These are phyloP conservation scores for Lutraria lutraria DNA, from an alignment of 2,888 invertebrate genomes.

Conservation along the genomic window DNA sequence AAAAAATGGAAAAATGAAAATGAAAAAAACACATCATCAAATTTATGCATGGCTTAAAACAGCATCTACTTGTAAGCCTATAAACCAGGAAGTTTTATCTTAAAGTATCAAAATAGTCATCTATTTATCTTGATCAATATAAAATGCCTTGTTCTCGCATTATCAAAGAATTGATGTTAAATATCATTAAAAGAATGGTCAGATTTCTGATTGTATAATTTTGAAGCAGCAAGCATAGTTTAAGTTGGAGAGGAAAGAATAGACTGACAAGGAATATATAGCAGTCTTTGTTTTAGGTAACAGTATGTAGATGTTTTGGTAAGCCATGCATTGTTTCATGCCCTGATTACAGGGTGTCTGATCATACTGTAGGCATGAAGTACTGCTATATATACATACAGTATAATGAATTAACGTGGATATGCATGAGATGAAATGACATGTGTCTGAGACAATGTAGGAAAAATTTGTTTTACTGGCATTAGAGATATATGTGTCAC, in stretches of 20 bases:
- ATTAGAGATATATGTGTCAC: slow-evolving; percentile 17
- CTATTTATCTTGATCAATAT: background rate
- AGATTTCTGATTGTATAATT: background rate
- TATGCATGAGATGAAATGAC: slow-evolving; percentile 51
- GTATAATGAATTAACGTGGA: slow-evolving; percentile 26
- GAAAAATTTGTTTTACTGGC: slow-evolving; percentile 31
- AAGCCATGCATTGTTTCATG: slow-evolving; percentile 22
- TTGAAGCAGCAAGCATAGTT: background rate
- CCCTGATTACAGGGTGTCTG: slow-evolving; percentile 3
- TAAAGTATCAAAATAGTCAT: too few relatives aligned
- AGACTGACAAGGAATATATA: background rate
- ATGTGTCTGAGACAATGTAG: slow-evolving; percentile 36
- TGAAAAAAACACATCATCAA: slow-evolving; percentile 30
- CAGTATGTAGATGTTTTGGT: background rate
- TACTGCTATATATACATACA: background rate
- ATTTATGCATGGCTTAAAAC: slow-evolving; percentile 12
- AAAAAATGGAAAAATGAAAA: slow-evolving; percentile 32
- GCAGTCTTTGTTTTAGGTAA: background rate
- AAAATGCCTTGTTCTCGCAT: background rate
- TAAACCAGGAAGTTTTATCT: background rate
- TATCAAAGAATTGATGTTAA: background rate
- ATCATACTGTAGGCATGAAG: background rate
- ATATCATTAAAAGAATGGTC: background rate
- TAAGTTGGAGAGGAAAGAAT: background rate
- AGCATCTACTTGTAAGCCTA: background rate